A percentile compares a stretch with the other conserved stretches of the same genome.
phyloP scores from a whole-genome alignment of 2,888 invertebrate species.

The Ormia ochracea region DNA sequence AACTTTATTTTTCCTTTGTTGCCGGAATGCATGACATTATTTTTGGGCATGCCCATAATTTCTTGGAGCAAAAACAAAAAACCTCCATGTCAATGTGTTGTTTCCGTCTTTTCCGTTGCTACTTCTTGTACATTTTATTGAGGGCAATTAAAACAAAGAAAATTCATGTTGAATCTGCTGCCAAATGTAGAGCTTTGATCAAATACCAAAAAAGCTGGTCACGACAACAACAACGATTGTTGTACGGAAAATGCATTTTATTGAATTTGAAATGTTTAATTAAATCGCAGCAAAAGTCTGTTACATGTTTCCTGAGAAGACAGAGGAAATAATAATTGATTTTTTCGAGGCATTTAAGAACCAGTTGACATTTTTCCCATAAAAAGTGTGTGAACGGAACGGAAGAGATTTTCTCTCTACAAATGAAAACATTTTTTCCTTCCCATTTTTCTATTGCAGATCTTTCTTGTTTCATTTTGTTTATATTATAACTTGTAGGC shows the following conservation, averaged over 20 bases:
- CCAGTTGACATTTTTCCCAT: too few species aligned
- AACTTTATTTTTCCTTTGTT: background rate
- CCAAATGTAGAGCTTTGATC: conserved; percentile 23
- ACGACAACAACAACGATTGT: background rate
- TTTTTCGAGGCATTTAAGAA: too few species aligned
- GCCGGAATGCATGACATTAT: background rate
- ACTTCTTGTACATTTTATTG: background rate
- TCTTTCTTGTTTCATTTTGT: too few species aligned
- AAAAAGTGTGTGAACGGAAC: too few species aligned
- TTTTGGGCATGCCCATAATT: conserved; percentile 36
- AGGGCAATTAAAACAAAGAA: background rate
- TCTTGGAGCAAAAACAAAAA: too few species aligned
- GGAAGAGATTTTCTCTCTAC: too few species aligned
- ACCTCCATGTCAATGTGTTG: background rate
- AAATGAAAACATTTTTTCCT: too few species aligned
- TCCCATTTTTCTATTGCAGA: too few species aligned
- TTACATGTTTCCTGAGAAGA: too few species aligned
- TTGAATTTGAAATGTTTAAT: background rate
- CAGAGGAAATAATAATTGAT: too few species aligned
- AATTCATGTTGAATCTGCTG: background rate
- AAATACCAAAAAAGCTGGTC: background rate
- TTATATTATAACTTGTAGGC: too few species aligned
- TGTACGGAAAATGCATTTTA: background rate
- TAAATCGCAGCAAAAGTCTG: background rate
- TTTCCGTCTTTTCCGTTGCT: conserved; percentile 18